Evolutionary conservation across 2,888 invertebrate species (phyloP).

Genomic region (Drosophila pseudotakahashii): DNA sequence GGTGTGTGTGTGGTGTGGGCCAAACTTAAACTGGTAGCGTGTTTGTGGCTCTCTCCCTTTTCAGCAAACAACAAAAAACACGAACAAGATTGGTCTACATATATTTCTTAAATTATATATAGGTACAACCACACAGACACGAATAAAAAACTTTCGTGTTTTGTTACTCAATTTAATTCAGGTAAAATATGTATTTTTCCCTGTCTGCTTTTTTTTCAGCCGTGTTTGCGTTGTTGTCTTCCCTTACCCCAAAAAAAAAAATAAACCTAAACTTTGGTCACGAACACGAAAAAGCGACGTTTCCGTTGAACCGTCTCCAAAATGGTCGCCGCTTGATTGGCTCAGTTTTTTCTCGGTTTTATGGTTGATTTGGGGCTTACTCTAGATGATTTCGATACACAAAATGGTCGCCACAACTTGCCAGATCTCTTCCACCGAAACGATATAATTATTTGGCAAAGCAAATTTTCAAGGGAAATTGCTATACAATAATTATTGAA

Average conservation of each 20-base stretch:
- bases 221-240: slow-evolving; percentile 31
- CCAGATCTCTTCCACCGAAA: slow-evolving; percentile 24
- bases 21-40: slow-evolving; percentile 42
- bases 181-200: slow-evolving; percentile 69
- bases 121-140: slow-evolving; percentile 47
- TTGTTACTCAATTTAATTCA: slow-evolving; percentile 82
- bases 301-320: slow-evolving; percentile 73
- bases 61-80: slow-evolving; percentile 30
- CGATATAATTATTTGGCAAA: slow-evolving; percentile 27
- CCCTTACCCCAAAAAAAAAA: slow-evolving; percentile 10
- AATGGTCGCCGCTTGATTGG: slow-evolving; percentile 79
- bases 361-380: slow-evolving; percentile 19
- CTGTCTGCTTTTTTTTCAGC: slow-evolving; percentile 46
- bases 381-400: slow-evolving; percentile 44
- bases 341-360: slow-evolving; percentile 52
- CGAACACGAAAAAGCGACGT: slow-evolving; percentile 75
- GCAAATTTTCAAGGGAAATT: slow-evolving; percentile 51
- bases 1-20: slow-evolving; percentile 12
- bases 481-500: slow-evolving; percentile 53
- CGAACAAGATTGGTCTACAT: slow-evolving; percentile 38
- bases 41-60: slow-evolving; percentile 26
- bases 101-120: slow-evolving; percentile 33
- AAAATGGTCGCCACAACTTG: slow-evolving; percentile 62
- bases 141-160: slow-evolving; percentile 74
- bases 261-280: slow-evolving; percentile 68